A percentile compares a stretch with the other conserved stretches of the same genome.
These are phyloP conservation scores for Stenchaetothrips biformis DNA, from an alignment of 2,888 invertebrate genomes.

Conservation along the genomic window DNA sequence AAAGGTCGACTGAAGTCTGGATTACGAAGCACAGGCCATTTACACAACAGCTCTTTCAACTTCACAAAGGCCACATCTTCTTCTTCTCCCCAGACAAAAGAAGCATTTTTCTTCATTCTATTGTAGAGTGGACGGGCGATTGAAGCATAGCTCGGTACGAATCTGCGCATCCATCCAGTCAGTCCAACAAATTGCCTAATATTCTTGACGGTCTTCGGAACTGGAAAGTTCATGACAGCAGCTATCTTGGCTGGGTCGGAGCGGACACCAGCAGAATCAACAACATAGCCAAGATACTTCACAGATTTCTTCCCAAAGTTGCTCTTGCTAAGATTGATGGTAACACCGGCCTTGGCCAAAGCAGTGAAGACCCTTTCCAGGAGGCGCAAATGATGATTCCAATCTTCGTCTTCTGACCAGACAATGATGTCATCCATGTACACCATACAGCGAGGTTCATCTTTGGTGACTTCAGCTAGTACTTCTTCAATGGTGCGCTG, in stretches of 20 bases:
- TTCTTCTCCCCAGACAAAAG: too few species aligned
- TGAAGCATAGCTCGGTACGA: neutral
- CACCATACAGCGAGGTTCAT: neutral
- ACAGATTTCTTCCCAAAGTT: neutral
- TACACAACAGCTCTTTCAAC: too few species aligned
- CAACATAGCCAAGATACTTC: neutral
- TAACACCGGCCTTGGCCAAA: neutral
- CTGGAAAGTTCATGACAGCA: neutral
- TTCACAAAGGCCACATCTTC: too few species aligned
- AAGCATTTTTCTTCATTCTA: too few species aligned
- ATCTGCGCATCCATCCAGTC: neutral
- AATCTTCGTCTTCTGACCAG: neutral
- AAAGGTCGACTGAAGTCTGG: slow-evolving; percentile 35
- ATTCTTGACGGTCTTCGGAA: neutral
- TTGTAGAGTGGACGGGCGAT: too few species aligned
- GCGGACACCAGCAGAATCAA: neutral
- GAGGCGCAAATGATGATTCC: neutral
- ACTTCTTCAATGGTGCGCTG: neutral
- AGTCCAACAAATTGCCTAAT: neutral
- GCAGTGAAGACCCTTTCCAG: neutral
- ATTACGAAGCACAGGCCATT: neutral
- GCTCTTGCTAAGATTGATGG: neutral
- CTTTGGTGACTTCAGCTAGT: neutral
- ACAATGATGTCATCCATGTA: neutral
- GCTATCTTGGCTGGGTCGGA: neutral